Evolutionary conservation across 2,888 invertebrate genomes (phyloP), one percentile per base, ranked within the genome.

Genomic region (Platycheirus albimanus): DNA sequence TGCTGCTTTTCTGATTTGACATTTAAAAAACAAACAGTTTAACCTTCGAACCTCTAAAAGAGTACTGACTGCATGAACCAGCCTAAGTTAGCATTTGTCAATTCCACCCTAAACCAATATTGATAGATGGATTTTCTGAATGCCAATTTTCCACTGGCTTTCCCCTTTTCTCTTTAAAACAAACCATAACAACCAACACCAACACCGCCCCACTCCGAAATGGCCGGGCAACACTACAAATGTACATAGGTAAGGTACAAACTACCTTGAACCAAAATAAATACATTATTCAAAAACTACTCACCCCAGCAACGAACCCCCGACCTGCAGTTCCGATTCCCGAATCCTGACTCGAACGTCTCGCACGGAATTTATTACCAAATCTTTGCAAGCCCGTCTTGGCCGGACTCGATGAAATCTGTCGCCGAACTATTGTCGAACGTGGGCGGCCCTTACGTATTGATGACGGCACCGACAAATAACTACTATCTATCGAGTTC

Each of bases 341-440:
- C 41, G 91, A 90, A 74, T 90, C 90, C 74, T 91, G 90, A 76
- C 90, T 91, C 36, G 89, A 87, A 80, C 91, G 85, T 76, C 90
- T 84, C 8, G 87, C 79, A n/a, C 87, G 86, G 28, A 87, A 41
- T 71, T 88, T 88, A 33, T 64, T 85, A 8, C 84, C 86, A 30
- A 88, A 86, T 19, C 85, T 69, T 56, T 86, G 85, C 20, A 88
- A 87, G 49, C 88, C 88, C 67, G 89, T 88, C 83, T 90, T 90
- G 1, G 89, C 89, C n/a, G 90, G 90, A 85, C 90, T 90, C n/a
- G 90, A 90, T 52, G 88, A 87, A 49, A 90, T 87, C 67, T 90
- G 86, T n/a, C 90, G 87, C 4, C 87, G 87, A 5, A 85, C 20
- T 19, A 85, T 33, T 13, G 81, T 81, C 0, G 87, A 85, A 38